Conservation (phyloP, 2,888 invertebrate genomes). For the Caenorhabditis japonica region DNA sequence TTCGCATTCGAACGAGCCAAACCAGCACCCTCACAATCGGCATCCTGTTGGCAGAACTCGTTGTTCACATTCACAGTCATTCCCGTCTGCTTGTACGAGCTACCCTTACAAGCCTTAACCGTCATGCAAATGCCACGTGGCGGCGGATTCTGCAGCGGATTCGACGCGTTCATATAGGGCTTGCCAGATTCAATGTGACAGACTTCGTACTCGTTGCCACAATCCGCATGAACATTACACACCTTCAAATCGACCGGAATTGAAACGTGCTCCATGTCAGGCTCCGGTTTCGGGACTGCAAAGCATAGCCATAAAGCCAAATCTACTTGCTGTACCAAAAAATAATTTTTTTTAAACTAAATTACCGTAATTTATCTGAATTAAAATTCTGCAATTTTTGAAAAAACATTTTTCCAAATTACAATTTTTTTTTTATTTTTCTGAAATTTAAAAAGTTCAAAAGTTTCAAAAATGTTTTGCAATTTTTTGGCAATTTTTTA, state of each 20-base stretch:
- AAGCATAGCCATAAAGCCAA: background rate
- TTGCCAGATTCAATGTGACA: background rate
- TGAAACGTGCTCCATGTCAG: conserved; percentile 11
- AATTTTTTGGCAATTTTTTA: no score
- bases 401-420: background rate
- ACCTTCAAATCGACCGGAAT: conserved; percentile 11
- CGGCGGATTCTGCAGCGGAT: background rate
- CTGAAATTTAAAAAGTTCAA: no score
- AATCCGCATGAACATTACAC: conserved; percentile 8
- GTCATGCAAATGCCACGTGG: no score
- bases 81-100: background rate
- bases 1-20: background rate
- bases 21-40: background rate
- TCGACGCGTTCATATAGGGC: background rate
- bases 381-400: no score
- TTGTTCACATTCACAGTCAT: conserved; percentile 1
- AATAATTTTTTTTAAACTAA: no score
- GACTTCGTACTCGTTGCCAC: background rate
- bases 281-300: conserved; percentile 4
- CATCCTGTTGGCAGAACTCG: background rate
- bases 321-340: no score
- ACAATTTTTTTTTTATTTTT: no score
- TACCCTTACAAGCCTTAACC: background rate
- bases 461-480: no score
- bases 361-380: no score